Evolutionary conservation across 2,113 vertebrate genomes (phyloP), one percentile per base, ranked within the genome.

Genomic region (Cyanistes caeruleus): DNA sequence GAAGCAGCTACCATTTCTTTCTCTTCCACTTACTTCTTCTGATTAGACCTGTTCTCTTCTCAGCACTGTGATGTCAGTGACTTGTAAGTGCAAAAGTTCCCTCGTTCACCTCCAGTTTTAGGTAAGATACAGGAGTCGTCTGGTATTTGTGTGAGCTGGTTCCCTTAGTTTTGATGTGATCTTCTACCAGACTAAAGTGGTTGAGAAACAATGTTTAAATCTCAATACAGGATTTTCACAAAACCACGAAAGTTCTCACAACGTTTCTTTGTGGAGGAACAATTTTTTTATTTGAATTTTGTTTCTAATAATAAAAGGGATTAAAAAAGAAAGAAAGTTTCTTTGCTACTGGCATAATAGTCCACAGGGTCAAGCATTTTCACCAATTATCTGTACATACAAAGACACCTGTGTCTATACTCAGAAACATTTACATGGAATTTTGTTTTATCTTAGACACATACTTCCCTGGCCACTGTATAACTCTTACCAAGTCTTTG

Each of bases 21-120:
- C 11, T 68, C 15, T 75, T 63, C 16, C 15, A n/a, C 22, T 70
- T 65, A 33, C 5, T 18, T 27, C 16, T 55, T 63, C 30, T 76
- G 19, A 31, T 52, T 76, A 56, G 21, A 51, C 19, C 4, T 75
- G 13, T 31, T 85, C 5, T 75, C 15, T 60, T 53, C 13, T 72
- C 13, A 63, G 10, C 17, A 20, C 18, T 87, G 16, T 51, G 20
- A 51, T 51, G 5, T 3, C 22, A 72, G 19, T 87, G 70, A 7
- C 77, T 84, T 13, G 6, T 37, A 76, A 65, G 48, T 56, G n/a
- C 10, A 25, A 49, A 91, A 62, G 15, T 44, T 49, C 1, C 9
- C 4, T 75, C 0, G 0, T 33, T 81, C 12, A 67, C 2, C 2
- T 56, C 2, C 3, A 13, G 4, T 33, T 64, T 87, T 62, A 28